These are phyloP conservation scores for Lithophane semibrunnea DNA, from an alignment of 2,888 invertebrate genomes.

Conservation along the genomic window DNA sequence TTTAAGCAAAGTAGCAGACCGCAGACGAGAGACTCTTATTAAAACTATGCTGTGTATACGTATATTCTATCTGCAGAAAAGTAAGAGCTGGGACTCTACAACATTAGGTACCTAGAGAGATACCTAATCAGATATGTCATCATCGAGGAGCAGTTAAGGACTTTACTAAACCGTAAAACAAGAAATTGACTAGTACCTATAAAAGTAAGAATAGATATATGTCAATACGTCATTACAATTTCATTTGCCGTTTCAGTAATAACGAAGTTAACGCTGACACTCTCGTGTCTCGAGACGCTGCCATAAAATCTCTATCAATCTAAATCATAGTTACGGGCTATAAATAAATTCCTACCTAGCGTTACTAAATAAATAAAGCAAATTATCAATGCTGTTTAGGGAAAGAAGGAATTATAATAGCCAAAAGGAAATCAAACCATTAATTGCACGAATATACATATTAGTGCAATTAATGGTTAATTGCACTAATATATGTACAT, in stretches of 20 bases:
- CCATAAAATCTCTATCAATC: background rate
- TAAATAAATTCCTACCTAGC: slow-evolving; percentile 14
- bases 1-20: background rate
- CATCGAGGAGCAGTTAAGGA: no score
- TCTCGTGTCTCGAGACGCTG: background rate
- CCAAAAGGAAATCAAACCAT: background rate
- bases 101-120: no score
- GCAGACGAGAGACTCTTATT: background rate
- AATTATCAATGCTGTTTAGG: background rate
- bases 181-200: no score
- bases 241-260: background rate
- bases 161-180: no score
- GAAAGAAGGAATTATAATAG: background rate
- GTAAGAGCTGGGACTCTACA: background rate
- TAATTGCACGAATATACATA: background rate
- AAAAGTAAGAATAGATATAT: background rate
- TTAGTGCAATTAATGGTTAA: no score
- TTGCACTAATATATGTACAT: background rate
- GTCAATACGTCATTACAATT: background rate
- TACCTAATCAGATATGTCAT: no score
- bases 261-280: background rate
- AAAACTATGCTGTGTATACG: background rate
- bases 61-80: background rate
- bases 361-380: slow-evolving; percentile 5
- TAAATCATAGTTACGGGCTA: background rate